Evolutionary conservation across 2,888 invertebrate genomes (phyloP).

Genomic region (Iphiclides podalirius): DNA sequence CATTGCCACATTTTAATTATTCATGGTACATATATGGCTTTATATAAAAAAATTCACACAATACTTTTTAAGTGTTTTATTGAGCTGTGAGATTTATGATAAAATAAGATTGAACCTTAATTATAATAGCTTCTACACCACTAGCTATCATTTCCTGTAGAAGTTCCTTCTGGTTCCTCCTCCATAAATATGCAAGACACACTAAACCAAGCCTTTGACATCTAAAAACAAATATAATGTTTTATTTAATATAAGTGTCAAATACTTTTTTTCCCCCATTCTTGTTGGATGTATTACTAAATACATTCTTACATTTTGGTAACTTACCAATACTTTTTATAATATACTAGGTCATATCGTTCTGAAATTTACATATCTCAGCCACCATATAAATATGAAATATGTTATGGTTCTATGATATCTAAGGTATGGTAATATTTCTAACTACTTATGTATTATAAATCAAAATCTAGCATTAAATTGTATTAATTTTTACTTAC

Average conservation of each 20-base stretch:
- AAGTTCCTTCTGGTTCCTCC: conserved; percentile 95
- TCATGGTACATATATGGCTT: no score
- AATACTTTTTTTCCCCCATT: neutral
- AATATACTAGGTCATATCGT: no score
- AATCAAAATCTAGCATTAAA: conserved; percentile 4
- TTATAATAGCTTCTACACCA: conserved; percentile 94
- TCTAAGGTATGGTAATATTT: no score
- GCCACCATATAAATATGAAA: no score
- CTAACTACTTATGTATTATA: neutral
- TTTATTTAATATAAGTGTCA: conserved; percentile 6
- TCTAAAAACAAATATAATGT: conserved; percentile 69
- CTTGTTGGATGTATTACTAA: neutral
- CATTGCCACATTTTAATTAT: no score
- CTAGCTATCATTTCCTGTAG: conserved; percentile 98
- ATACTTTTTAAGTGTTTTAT: no score
- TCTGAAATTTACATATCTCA: no score
- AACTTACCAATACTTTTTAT: no score
- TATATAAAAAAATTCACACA: no score
- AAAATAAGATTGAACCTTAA: conserved; percentile 85
- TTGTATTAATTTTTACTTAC: no score
- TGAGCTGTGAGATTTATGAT: conserved; percentile 17
- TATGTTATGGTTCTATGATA: no score
- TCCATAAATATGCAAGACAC: conserved; percentile 97
- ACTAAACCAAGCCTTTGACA: conserved; percentile 94
- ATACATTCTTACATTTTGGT: no score